A percentile compares a stretch with the other conserved stretches of the same genome.
phyloP scores from a whole-genome alignment of 2,888 invertebrate species.

The Xanthostigma xanthostigma region DNA sequence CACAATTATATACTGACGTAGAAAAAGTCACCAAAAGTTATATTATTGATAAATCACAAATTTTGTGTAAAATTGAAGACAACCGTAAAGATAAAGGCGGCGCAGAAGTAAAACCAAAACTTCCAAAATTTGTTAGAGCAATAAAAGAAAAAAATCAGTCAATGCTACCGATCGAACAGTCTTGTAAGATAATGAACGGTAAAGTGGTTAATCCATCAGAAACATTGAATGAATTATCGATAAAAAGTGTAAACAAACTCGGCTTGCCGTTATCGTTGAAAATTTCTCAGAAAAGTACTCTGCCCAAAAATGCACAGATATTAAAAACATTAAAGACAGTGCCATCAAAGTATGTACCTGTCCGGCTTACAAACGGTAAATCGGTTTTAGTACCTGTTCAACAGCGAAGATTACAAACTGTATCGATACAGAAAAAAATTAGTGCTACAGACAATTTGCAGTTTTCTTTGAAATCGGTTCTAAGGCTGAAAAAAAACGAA shows the following conservation, averaged over 20 bases:
- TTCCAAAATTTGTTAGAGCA: not conserved
- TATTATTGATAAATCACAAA: no score
- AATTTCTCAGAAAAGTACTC: not conserved
- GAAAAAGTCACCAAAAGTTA: no score
- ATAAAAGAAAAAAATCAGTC: not conserved
- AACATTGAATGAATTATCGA: not conserved
- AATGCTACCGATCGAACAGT: not conserved
- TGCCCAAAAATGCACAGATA: not conserved
- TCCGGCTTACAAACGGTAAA: not conserved
- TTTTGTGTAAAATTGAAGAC: no score
- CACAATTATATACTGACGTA: no score
- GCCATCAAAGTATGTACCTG: not conserved
- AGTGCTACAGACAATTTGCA: no score
- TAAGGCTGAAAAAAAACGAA: no score
- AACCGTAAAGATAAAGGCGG: no score
- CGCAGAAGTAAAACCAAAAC: no score
- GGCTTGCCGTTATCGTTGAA: not conserved
- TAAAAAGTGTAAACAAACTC: not conserved
- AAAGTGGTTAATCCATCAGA: not conserved
- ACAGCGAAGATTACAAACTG: not conserved
- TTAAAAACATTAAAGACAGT: not conserved
- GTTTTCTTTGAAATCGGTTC: no score
- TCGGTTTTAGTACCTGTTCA: conserved; percentile 1
- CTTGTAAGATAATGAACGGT: conserved; percentile 1
- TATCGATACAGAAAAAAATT: no score